Evolutionary conservation across 2,888 invertebrate species (phyloP).

Genomic region (Syrista parreyssii): DNA sequence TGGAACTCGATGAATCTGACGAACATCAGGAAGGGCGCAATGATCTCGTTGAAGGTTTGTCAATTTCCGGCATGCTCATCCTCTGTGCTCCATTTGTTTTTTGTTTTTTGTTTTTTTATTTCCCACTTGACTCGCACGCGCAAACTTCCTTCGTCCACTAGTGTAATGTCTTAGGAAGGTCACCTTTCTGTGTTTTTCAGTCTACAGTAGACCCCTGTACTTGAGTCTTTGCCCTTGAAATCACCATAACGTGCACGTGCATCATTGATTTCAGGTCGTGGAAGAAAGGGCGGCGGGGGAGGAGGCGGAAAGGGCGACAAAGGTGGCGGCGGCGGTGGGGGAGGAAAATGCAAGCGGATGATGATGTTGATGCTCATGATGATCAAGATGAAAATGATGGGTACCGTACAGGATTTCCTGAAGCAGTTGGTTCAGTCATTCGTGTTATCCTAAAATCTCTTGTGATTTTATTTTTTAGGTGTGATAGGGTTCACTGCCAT

Average conservation of each 20-base stretch:
- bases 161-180: not conserved
- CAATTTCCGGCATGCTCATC: not conserved
- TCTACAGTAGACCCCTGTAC: too few relatives aligned
- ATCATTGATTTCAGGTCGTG: slow-evolving; percentile 49
- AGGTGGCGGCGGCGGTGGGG: slow-evolving; percentile 57
- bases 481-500: slow-evolving; percentile 73
- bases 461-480: slow-evolving; percentile 61
- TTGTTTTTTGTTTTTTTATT: too few relatives aligned
- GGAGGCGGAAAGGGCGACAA: slow-evolving; percentile 52
- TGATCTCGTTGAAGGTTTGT: slow-evolving; percentile 47
- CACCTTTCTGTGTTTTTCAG: too few relatives aligned
- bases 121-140: too few relatives aligned
- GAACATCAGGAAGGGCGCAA: not conserved
- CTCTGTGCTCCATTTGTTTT: too few relatives aligned
- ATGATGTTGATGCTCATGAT: slow-evolving; percentile 75
- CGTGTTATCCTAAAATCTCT: not conserved
- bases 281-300: slow-evolving; percentile 61
- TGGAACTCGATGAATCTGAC: slow-evolving; percentile 57
- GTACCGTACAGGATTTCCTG: slow-evolving; percentile 44
- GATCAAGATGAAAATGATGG: slow-evolving; percentile 74
- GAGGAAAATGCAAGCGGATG: slow-evolving; percentile 72
- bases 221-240: too few relatives aligned
- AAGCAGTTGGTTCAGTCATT: not conserved
- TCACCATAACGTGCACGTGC: not conserved
- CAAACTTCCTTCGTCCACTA: too few relatives aligned